Percentiles rank a stretch among this genome's conserved stretches.
Evolutionary conservation across 2,888 invertebrate genomes (phyloP).

Genomic region (Dolichomitus sp.): DNA sequence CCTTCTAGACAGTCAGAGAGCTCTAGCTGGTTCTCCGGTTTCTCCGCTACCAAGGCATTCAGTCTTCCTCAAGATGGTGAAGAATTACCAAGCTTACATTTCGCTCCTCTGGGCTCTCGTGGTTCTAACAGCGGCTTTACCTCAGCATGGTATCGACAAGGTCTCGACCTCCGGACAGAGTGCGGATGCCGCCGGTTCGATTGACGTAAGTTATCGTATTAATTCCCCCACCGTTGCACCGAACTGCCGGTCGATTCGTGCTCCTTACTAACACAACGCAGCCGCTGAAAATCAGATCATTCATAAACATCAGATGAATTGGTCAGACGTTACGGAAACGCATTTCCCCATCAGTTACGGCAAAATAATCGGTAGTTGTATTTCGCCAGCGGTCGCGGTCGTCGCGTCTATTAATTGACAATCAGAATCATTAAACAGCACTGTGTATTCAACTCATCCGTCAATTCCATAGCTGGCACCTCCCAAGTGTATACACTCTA

Average conservation of each 20-base stretch:
- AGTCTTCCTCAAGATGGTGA: slow-evolving; percentile 59
- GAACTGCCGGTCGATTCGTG: not conserved
- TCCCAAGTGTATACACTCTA: not conserved
- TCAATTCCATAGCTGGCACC: not conserved
- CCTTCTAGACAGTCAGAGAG: slow-evolving; percentile 21
- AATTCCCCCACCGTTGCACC: slow-evolving; percentile 12
- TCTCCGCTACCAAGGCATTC: slow-evolving; percentile 3
- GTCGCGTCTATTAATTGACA: slow-evolving; percentile 35
- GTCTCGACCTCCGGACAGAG: slow-evolving; percentile 53
- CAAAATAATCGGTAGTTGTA: not conserved
- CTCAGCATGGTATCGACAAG: slow-evolving; percentile 51
- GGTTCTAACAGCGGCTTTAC: slow-evolving; percentile 34
- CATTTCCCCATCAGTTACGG: not conserved
- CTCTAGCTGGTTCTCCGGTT: slow-evolving; percentile 23
- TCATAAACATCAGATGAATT: not conserved
- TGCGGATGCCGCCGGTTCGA: slow-evolving; percentile 38
- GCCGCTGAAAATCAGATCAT: not conserved
- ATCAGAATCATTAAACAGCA: slow-evolving; percentile 1
- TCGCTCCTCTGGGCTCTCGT: slow-evolving; percentile 29
- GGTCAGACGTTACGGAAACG: not conserved
- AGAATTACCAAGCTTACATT: slow-evolving; percentile 32
- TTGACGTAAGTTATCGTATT: slow-evolving; percentile 66
- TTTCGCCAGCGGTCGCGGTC: slow-evolving; percentile 14
- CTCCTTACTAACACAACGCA: not conserved
- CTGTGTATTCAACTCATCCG: not conserved